Evolutionary conservation across 2,113 vertebrate species (phyloP).

Genomic region (Fregata magnificens): DNA sequence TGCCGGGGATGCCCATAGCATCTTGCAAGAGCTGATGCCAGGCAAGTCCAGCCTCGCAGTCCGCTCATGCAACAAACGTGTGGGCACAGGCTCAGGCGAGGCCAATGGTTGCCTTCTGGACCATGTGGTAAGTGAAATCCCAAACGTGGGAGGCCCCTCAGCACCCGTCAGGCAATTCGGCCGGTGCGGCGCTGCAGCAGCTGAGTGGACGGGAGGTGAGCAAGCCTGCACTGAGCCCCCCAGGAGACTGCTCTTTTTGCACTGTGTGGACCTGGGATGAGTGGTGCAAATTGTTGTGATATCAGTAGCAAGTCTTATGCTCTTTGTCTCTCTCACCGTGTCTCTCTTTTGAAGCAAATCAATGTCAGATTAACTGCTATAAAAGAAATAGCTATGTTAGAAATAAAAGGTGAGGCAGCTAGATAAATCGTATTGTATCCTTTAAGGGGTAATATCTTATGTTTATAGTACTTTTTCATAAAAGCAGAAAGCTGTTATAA

Average conservation of each 20-base stretch:
- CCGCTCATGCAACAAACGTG: fast-evolving
- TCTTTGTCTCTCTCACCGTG: neutral
- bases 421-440: neutral
- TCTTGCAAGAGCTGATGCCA: fast-evolving
- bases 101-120: neutral
- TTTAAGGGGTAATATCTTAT: neutral
- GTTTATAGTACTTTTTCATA: neutral
- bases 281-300: neutral
- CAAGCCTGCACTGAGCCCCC: neutral
- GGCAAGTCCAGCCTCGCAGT: neutral
- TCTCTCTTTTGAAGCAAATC: neutral
- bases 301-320: neutral
- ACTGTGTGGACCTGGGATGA: neutral
- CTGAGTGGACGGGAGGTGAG: fast-evolving
- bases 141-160: fast-evolving
- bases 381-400: neutral
- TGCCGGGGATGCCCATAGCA: fast-evolving
- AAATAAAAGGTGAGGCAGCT: neutral
- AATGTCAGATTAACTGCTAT: neutral
- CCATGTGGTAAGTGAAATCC: neutral
- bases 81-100: neutral
- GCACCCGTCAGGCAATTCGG: fast-evolving
- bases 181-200: neutral
- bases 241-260: neutral
- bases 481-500: neutral